Evolutionary conservation across 2,888 invertebrate genomes (phyloP).

Genomic region (Gymnoscelis rufifasciata): DNA sequence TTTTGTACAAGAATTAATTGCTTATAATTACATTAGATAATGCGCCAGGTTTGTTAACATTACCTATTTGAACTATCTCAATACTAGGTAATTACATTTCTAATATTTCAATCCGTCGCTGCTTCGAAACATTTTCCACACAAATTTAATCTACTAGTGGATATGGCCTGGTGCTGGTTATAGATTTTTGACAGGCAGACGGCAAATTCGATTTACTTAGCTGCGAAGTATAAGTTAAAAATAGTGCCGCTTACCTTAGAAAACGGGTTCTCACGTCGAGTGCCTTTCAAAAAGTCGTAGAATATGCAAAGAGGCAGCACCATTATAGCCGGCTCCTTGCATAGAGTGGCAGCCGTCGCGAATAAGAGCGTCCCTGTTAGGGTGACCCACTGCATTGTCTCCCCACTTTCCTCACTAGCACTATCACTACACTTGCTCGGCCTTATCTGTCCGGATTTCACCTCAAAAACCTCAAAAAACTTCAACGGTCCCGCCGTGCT

Average conservation of each 20-base stretch:
- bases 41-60: no score
- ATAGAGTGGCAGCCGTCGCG: conserved; percentile 90
- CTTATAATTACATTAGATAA: no score
- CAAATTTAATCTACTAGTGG: no score
- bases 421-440: conserved; percentile 61
- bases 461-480: conserved; percentile 58
- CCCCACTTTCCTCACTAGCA: conserved; percentile 66
- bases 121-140: no score
- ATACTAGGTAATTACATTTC: no score
- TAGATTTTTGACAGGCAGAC: no score
- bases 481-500: conserved; percentile 63
- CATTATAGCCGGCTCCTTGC: conserved; percentile 97
- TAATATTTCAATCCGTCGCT: no score
- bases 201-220: background rate
- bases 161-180: no score
- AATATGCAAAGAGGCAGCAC: conserved; percentile 93
- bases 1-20: no score
- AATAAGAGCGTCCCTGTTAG: conserved; percentile 81
- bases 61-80: no score
- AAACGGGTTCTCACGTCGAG: conserved; percentile 67
- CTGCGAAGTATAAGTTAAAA: conserved; percentile 14
- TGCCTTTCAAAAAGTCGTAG: conserved; percentile 87
- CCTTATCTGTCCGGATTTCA: conserved; percentile 51
- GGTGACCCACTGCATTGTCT: conserved; percentile 75
- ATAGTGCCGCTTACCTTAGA: conserved; percentile 74